Conservation (phyloP, 2,888 invertebrate species). For the Rapana venosa region DNA sequence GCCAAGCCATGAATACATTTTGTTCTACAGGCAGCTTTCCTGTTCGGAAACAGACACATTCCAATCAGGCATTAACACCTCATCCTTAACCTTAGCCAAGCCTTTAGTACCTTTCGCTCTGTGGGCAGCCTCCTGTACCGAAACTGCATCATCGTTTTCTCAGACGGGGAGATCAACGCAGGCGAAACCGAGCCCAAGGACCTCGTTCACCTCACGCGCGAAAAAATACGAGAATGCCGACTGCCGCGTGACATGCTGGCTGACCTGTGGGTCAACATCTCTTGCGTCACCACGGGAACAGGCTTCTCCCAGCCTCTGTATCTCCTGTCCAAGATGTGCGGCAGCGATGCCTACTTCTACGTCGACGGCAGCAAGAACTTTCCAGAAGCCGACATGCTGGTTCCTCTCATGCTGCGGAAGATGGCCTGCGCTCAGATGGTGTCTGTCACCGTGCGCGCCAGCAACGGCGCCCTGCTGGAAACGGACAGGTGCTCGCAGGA, state of each 20-base stretch:
- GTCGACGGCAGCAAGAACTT: conserved; percentile 63
- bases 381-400: conserved; percentile 67
- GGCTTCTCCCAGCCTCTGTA: conserved; percentile 68
- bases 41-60: too few relatives aligned
- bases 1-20: too few relatives aligned
- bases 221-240: conserved; percentile 60
- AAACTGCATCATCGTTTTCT: conserved; percentile 72
- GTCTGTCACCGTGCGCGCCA: conserved; percentile 56
- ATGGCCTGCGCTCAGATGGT: conserved; percentile 68
- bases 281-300: conserved; percentile 69
- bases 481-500: conserved; percentile 60
- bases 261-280: conserved; percentile 71
- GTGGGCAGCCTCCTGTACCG: conserved; percentile 54
- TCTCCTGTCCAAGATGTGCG: conserved; percentile 69
- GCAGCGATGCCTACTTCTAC: conserved; percentile 73
- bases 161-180: conserved; percentile 74
- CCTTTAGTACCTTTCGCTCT: background rate
- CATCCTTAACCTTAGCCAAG: background rate
- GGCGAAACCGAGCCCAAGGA: conserved; percentile 64
- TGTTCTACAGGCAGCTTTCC: too few relatives aligned
- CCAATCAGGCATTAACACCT: too few relatives aligned
- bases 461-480: conserved; percentile 55
- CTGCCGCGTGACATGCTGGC: conserved; percentile 60
- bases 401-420: conserved; percentile 69
- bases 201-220: conserved; percentile 65